Percentiles rank a stretch among this genome's conserved stretches.
These are phyloP conservation scores for Emesis russula DNA, from an alignment of 2,888 invertebrate species.

Conservation along the genomic window DNA sequence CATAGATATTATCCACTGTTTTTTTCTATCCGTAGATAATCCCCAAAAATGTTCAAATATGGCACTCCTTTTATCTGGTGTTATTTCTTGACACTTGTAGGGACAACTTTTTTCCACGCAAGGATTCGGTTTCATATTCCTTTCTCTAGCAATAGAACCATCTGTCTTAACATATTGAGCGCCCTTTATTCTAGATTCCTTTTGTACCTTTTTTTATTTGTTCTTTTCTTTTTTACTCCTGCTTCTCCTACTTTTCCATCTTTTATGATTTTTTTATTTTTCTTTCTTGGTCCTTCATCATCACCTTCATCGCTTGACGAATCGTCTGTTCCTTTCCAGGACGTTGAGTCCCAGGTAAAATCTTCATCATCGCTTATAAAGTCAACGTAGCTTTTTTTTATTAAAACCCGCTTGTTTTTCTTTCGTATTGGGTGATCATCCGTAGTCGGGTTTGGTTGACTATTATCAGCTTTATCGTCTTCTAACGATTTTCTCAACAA, in stretches of 20 bases:
- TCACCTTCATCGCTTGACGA: constrained; percentile 10
- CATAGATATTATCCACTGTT: constrained; percentile 60
- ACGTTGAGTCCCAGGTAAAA: constrained; percentile 26
- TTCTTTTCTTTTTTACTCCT: constrained; percentile 47
- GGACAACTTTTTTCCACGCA: constrained; percentile 12
- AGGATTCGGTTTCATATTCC: constrained; percentile 50
- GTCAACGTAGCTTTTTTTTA: too few relatives aligned
- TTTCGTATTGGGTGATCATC: too few relatives aligned
- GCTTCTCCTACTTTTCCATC: constrained; percentile 42
- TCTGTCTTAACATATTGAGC: constrained; percentile 21
- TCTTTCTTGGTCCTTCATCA: constrained; percentile 37
- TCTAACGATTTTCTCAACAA: too few relatives aligned
- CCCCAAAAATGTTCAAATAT: constrained; percentile 64
- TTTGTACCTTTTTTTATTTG: constrained; percentile 48
- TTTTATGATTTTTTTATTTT: constrained; percentile 21
- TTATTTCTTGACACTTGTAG: too few relatives aligned
- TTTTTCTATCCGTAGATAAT: constrained; percentile 30
- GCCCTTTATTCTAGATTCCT: constrained; percentile 16
- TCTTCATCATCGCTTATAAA: constrained; percentile 13
- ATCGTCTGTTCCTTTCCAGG: constrained; percentile 34
- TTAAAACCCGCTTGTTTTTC: too few relatives aligned
- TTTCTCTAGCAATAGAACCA: constrained; percentile 19
- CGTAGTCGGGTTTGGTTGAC: too few relatives aligned
- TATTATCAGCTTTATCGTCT: too few relatives aligned
- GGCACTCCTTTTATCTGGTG: constrained; percentile 45